These are phyloP conservation scores for Aphodius granarius DNA, from an alignment of 2,888 invertebrate species.

Conservation along the genomic window DNA sequence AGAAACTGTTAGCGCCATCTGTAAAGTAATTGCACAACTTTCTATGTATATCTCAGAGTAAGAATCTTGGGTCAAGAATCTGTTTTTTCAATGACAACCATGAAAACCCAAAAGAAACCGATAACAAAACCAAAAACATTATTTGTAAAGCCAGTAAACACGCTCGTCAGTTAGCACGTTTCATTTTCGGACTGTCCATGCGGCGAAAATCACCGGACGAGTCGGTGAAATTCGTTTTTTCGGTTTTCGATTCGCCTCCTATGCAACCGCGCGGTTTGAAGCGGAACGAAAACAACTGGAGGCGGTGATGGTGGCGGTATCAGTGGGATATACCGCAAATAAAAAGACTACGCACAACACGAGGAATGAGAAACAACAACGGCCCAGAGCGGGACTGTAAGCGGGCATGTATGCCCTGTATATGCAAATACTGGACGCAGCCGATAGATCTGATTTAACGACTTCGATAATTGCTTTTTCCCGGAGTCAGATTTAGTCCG, in stretches of 20 bases:
- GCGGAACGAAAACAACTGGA: neutral
- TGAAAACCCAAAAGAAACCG: neutral
- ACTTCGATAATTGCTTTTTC: neutral
- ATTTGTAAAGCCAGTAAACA: neutral
- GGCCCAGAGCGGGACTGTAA: neutral
- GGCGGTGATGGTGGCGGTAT: neutral
- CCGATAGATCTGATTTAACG: neutral
- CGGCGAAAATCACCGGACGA: neutral
- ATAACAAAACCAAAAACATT: neutral
- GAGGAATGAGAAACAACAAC: neutral
- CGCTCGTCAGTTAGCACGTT: neutral
- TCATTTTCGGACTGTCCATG: neutral
- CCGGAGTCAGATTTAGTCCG: neutral
- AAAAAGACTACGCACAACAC: neutral
- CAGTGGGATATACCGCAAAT: neutral
- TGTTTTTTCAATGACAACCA: neutral
- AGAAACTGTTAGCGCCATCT: too few relatives aligned
- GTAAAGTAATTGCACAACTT: too few relatives aligned
- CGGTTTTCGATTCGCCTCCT: neutral
- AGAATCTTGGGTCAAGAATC: too few relatives aligned
- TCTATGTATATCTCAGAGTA: too few relatives aligned
- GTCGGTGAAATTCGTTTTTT: neutral
- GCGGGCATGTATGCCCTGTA: too few relatives aligned
- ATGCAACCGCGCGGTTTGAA: neutral
- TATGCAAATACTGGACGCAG: neutral